These are phyloP conservation scores for Hemistola chrysoprasaria DNA, from an alignment of 2,888 invertebrate genomes.

Conservation along the genomic window DNA sequence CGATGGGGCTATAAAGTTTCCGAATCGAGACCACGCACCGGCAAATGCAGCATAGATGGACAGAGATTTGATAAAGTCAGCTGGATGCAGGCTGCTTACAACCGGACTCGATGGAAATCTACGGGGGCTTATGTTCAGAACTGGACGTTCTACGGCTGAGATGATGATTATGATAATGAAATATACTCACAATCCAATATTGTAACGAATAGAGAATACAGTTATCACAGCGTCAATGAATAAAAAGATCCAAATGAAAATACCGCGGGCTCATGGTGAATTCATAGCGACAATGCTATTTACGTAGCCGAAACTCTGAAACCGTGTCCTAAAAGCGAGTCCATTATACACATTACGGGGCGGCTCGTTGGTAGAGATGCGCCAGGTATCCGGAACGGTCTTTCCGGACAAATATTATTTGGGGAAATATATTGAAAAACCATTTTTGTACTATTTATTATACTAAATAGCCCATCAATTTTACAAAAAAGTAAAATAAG, in stretches of 20 bases:
- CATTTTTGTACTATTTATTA: too few species aligned
- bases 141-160: too few species aligned
- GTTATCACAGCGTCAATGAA: not conserved
- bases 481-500: too few species aligned
- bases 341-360: slow-evolving; percentile 24
- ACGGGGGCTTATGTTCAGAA: too few species aligned
- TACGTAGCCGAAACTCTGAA: slow-evolving; percentile 17
- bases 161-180: too few species aligned
- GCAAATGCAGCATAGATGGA: too few species aligned
- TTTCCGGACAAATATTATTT: not conserved
- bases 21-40: too few species aligned
- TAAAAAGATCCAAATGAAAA: slow-evolving; percentile 12
- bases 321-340: slow-evolving; percentile 20
- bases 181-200: not conserved
- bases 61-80: too few species aligned
- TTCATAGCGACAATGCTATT: slow-evolving; percentile 20
- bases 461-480: too few species aligned
- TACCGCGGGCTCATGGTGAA: slow-evolving; percentile 12
- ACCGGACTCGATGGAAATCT: too few species aligned
- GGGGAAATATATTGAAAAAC: not conserved
- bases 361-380: slow-evolving; percentile 5
- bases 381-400: not conserved
- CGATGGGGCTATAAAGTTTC: too few species aligned
- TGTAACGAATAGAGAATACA: not conserved
- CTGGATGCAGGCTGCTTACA: too few species aligned